phyloP scores from a whole-genome alignment of 1,140 invertebrate species.

The Philopotamus ludificatus region DNA sequence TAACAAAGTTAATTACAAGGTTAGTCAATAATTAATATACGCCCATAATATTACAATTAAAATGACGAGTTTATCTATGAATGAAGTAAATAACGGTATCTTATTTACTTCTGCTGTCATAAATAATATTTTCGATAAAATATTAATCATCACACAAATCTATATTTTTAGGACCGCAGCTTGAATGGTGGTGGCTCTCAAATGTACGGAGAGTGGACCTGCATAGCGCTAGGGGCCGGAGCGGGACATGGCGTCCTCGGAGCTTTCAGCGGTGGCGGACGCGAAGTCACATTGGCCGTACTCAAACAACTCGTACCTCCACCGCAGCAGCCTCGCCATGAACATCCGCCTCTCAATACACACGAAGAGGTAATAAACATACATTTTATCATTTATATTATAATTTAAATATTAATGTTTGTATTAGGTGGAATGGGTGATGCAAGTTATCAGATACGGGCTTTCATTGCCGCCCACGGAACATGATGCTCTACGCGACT shows the following conservation, averaged over 20 bases:
- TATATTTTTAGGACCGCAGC: slow-evolving; percentile 48
- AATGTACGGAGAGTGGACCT: slow-evolving; percentile 88
- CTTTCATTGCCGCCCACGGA: slow-evolving; percentile 85
- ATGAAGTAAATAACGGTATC: background rate
- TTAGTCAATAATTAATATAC: no score
- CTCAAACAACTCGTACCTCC: slow-evolving; percentile 79
- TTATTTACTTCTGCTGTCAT: background rate
- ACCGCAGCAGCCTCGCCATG: slow-evolving; percentile 71
- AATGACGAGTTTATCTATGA: no score
- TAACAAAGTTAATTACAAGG: slow-evolving; percentile 50
- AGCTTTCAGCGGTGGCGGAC: slow-evolving; percentile 76
- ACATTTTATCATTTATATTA: background rate
- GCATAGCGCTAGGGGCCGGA: slow-evolving; percentile 67
- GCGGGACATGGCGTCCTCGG: slow-evolving; percentile 81
- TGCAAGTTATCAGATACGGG: slow-evolving; percentile 92
- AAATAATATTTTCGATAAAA: background rate
- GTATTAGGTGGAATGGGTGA: slow-evolving; percentile 77
- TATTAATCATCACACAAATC: background rate
- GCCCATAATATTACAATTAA: background rate
- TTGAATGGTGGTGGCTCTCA: slow-evolving; percentile 52
- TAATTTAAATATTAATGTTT: background rate
- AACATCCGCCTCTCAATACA: slow-evolving; percentile 68
- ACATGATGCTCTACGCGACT: slow-evolving; percentile 92
- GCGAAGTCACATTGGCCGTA: slow-evolving; percentile 80
- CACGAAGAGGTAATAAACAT: slow-evolving; percentile 67